Evolutionary conservation across 1,140 invertebrate species (phyloP).

Genomic region (Ips nitidus): DNA sequence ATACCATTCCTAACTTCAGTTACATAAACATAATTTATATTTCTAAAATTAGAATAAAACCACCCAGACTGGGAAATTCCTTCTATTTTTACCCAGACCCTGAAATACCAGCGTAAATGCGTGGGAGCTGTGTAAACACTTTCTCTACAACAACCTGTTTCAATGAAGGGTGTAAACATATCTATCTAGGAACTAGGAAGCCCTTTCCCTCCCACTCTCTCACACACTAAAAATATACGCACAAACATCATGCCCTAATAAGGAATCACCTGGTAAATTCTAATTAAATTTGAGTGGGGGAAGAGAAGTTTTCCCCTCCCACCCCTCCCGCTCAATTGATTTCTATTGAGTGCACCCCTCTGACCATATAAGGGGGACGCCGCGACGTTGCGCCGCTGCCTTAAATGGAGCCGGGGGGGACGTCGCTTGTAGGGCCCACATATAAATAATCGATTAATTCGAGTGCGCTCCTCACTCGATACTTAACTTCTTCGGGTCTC

Average conservation of each 20-base stretch:
- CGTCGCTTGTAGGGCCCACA: conserved; percentile 10
- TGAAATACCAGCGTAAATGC: too few relatives aligned
- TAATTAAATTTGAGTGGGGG: background rate
- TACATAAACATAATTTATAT: too few relatives aligned
- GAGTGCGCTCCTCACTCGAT: conserved; percentile 16
- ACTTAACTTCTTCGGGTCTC: conserved; percentile 18
- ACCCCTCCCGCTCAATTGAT: background rate
- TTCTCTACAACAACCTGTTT: too few relatives aligned
- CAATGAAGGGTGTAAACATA: too few relatives aligned
- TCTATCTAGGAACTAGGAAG: too few relatives aligned
- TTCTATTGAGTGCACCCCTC: conserved; percentile 21
- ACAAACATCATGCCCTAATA: background rate
- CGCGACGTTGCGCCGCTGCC: conserved; percentile 18
- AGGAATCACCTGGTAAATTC: conserved; percentile 6
- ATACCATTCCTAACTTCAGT: too few relatives aligned
- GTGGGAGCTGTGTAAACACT: too few relatives aligned
- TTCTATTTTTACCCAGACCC: too few relatives aligned
- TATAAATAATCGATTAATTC: conserved; percentile 22
- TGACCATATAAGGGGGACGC: conserved; percentile 32
- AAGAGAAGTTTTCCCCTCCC: background rate
- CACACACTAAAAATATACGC: too few relatives aligned
- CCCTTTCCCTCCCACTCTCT: too few relatives aligned
- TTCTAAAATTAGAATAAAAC: too few relatives aligned
- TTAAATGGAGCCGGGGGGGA: conserved; percentile 11
- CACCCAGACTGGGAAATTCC: too few relatives aligned